These are phyloP conservation scores for Martes martes DNA, from an alignment of 2,113 vertebrate species.

Conservation along the genomic window DNA sequence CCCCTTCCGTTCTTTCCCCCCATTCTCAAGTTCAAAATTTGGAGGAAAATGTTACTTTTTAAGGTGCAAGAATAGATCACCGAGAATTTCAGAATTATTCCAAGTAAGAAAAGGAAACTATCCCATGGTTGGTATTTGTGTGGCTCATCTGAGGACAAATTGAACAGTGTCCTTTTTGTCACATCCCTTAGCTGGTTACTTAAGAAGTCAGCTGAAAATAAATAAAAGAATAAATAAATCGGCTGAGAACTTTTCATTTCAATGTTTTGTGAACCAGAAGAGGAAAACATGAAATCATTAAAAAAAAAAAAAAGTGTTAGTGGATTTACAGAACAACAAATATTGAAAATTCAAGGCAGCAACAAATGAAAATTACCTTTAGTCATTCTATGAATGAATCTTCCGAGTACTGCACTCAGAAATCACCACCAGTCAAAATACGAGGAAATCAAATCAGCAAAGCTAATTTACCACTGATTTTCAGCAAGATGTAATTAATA, in stretches of 20 bases:
- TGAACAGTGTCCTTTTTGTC: background rate
- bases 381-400: background rate
- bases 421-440: background rate
- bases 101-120: background rate
- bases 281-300: background rate
- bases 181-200: background rate
- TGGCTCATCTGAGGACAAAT: background rate
- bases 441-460: background rate
- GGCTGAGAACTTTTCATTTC: background rate
- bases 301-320: background rate
- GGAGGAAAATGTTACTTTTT: background rate
- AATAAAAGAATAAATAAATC: background rate
- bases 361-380: background rate
- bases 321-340: background rate
- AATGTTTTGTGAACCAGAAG: background rate
- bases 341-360: background rate
- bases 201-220: background rate
- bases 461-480: background rate
- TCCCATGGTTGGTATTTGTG: background rate
- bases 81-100: background rate
- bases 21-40: background rate
- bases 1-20: background rate
- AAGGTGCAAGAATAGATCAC: background rate
- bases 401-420: background rate
- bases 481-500: background rate